These are phyloP conservation scores for Popillia japonica DNA, from an alignment of 1,140 invertebrate genomes.

Conservation along the genomic window DNA sequence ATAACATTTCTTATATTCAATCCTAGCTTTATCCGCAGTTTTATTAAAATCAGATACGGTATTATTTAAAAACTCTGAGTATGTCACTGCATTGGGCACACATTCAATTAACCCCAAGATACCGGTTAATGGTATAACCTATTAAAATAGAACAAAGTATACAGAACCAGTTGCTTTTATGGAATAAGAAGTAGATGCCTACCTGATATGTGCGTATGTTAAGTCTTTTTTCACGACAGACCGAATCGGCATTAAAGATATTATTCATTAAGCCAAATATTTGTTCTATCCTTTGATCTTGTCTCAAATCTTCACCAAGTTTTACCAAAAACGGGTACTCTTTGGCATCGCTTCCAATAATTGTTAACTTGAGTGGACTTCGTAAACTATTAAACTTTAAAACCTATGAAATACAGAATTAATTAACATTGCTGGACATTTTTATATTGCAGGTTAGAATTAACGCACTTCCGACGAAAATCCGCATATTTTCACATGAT, in stretches of 20 bases:
- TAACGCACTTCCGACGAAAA: conserved; percentile 66
- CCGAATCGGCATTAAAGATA: conserved; percentile 63
- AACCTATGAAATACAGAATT: conserved; percentile 61
- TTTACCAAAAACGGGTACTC: conserved; percentile 78
- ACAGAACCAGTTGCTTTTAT: neutral
- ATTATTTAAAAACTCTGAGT: conserved; percentile 65
- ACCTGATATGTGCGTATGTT: conserved; percentile 69
- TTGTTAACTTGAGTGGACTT: conserved; percentile 71
- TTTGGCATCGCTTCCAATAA: conserved; percentile 76
- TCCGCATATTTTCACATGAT: conserved; percentile 74
- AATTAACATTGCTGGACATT: too few species aligned
- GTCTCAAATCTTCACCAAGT: conserved; percentile 79
- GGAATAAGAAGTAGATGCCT: conserved; percentile 40
- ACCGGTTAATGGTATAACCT: conserved; percentile 67
- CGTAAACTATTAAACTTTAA: conserved; percentile 68
- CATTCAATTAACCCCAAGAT: conserved; percentile 77
- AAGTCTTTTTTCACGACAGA: conserved; percentile 63
- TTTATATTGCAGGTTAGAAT: neutral
- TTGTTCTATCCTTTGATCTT: conserved; percentile 80
- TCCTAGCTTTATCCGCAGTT: neutral
- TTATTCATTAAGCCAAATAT: conserved; percentile 76
- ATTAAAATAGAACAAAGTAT: conserved; percentile 41
- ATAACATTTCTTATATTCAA: neutral
- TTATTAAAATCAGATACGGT: conserved; percentile 40
- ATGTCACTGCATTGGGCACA: conserved; percentile 68